These are phyloP conservation scores for Agapornis canus DNA, from an alignment of 2,797 vertebrate genomes.

Conservation along the genomic window DNA sequence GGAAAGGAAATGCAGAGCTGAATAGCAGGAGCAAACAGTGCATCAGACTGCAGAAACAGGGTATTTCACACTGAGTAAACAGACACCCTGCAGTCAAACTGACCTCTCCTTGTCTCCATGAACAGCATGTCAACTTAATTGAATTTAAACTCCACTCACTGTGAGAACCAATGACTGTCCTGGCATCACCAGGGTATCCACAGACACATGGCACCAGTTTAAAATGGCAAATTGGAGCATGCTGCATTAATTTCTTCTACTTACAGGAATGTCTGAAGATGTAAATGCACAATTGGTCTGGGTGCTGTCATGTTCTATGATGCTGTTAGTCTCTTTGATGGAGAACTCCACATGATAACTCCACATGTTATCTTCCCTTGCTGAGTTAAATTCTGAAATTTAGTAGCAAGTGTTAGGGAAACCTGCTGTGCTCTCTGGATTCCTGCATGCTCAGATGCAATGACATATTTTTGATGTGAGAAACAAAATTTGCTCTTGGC, in stretches of 20 bases:
- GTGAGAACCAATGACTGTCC: not conserved
- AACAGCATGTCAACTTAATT: not conserved
- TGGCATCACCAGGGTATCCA: not conserved
- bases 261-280: conserved; percentile 18
- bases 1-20: not conserved
- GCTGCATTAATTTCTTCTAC: not conserved
- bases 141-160: not conserved
- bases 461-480: conserved; percentile 50
- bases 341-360: conserved; percentile 41
- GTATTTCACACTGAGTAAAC: conserved; percentile 12
- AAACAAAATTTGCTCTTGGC: conserved; percentile 32
- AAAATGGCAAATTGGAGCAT: conserved; percentile 11
- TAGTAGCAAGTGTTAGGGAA: conserved; percentile 31
- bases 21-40: not conserved
- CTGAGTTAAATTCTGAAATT: conserved; percentile 55
- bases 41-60: not conserved
- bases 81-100: not conserved
- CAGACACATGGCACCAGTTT: not conserved
- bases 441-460: conserved; percentile 37
- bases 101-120: not conserved
- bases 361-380: conserved; percentile 15
- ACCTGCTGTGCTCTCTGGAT: conserved; percentile 40
- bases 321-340: conserved; percentile 16
- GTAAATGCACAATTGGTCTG: conserved; percentile 15
- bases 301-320: conserved; percentile 33